Base-by-base conservation (phyloP, 1,140 invertebrate species). In the Dendrolimus kikuchii region DNA sequence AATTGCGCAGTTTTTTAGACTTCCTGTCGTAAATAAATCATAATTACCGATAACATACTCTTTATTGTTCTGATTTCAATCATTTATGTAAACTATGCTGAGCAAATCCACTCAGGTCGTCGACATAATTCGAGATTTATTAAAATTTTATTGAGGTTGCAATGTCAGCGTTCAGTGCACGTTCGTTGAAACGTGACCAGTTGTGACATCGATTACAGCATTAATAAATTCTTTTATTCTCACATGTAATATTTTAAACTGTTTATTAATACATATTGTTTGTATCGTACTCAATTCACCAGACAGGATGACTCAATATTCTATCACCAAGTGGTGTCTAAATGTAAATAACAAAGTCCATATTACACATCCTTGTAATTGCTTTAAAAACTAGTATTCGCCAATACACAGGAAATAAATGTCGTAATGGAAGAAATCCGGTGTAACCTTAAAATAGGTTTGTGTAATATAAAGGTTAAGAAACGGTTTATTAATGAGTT, bases 401-500 rank as follows among this genome's bases (percentile, higher is more conserved):
- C 54, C 55, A 67, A 62, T 47, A 46, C 49, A 36, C 44, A 66
- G 67, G 69, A 74, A 74, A 61, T 57, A 5, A 44, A 57, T 45
- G 57, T 74, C 59, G 65, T 68, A 71, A 74, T 64, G 61, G 64
- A 62, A 64, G 49, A 68, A 68, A 77, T 72, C 69, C 68, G 70
- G 71, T 65, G 60, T 64, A 67, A 74, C 60, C 64, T 72, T 45
- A 64, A 63, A 65, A 60, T 59, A 49, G 47, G 60, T 62, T 64
- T 64, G 59, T 66, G 57, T 68, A 69, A 67, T 57, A 59, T 55
- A 69, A 60, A 69, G 67, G 72, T 76, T 79, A 71, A 70, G 73
- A 77, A 76, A 80, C 59, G 46, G 61, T 63, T 77, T 70, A 74
- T 74, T 77, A 73, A 75, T 68, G 59, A 71, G 68, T 64, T 71